Evolutionary conservation across 2,888 invertebrate species (phyloP).

Genomic region (Baccha elongata): DNA sequence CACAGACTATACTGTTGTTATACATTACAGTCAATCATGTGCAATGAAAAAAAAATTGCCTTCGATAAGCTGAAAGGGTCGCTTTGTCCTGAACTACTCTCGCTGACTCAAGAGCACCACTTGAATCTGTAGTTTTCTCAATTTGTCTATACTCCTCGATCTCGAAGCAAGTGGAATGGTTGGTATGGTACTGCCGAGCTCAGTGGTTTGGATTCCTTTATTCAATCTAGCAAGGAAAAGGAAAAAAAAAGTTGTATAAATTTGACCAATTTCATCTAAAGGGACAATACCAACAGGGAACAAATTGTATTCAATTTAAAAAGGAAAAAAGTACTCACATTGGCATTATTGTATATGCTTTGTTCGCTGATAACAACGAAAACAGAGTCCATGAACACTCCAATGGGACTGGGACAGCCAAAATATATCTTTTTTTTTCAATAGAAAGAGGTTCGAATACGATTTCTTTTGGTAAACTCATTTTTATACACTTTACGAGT

Average conservation of each 20-base stretch:
- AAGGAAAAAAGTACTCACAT: background rate
- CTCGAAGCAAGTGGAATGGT: background rate
- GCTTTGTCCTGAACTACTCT: constrained; percentile 34
- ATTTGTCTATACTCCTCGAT: background rate
- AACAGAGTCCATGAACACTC: constrained; percentile 1
- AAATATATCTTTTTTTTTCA: background rate
- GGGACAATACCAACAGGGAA: constrained; percentile 28
- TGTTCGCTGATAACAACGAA: constrained; percentile 20
- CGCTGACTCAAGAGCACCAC: constrained; percentile 51
- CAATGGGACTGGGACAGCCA: too few relatives aligned
- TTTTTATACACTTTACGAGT: background rate
- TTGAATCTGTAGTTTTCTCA: constrained; percentile 37
- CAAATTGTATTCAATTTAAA: constrained; percentile 42
- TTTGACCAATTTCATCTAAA: constrained; percentile 52
- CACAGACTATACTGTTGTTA: background rate
- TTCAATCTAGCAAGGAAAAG: constrained; percentile 11
- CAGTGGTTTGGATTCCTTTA: background rate
- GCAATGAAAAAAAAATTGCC: constrained; percentile 8
- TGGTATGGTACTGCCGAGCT: background rate
- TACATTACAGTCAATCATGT: constrained; percentile 42
- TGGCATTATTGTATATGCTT: constrained; percentile 34
- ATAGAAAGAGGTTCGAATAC: constrained; percentile 13
- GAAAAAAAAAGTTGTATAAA: constrained; percentile 35
- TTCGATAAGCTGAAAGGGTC: constrained; percentile 35
- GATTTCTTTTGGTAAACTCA: constrained; percentile 1